Conservation (phyloP, 1,140 invertebrate genomes). For the Cyclargus thomasi region DNA sequence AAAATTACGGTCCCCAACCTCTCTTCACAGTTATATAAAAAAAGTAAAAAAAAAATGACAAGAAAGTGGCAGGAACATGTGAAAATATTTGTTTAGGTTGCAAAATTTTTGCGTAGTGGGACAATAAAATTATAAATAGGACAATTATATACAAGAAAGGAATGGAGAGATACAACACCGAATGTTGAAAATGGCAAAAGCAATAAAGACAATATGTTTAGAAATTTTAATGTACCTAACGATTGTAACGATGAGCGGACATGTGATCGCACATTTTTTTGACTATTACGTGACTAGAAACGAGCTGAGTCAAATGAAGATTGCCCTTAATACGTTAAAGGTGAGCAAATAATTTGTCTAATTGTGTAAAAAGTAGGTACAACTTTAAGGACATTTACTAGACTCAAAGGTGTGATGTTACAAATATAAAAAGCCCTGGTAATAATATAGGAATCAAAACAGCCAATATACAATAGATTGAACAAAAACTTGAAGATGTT, state of each 20-base stretch:
- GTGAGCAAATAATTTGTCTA: constrained; percentile 28
- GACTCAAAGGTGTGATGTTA: too few relatives aligned
- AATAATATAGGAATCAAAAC: too few relatives aligned
- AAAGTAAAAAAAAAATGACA: too few relatives aligned
- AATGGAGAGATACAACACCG: not conserved
- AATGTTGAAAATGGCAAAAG: constrained; percentile 26
- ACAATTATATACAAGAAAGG: not conserved
- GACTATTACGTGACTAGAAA: constrained; percentile 45
- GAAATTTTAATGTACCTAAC: constrained; percentile 43
- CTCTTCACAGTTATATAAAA: too few relatives aligned
- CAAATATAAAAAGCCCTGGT: too few relatives aligned
- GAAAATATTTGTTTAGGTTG: too few relatives aligned
- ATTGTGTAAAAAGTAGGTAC: not conserved
- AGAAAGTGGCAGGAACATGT: too few relatives aligned
- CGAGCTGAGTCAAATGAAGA: constrained; percentile 47
- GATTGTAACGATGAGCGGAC: constrained; percentile 39
- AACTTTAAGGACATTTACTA: not conserved
- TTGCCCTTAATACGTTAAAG: constrained; percentile 43
- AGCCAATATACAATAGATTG: too few relatives aligned
- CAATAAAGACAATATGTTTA: constrained; percentile 32
- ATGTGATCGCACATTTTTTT: constrained; percentile 49
- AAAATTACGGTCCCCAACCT: too few relatives aligned
- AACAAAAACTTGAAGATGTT: too few relatives aligned
- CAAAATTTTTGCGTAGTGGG: too few relatives aligned
- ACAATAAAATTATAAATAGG: too few relatives aligned